Conservation (phyloP, 2,797 vertebrate species). For the Ataeniobius toweri region DNA sequence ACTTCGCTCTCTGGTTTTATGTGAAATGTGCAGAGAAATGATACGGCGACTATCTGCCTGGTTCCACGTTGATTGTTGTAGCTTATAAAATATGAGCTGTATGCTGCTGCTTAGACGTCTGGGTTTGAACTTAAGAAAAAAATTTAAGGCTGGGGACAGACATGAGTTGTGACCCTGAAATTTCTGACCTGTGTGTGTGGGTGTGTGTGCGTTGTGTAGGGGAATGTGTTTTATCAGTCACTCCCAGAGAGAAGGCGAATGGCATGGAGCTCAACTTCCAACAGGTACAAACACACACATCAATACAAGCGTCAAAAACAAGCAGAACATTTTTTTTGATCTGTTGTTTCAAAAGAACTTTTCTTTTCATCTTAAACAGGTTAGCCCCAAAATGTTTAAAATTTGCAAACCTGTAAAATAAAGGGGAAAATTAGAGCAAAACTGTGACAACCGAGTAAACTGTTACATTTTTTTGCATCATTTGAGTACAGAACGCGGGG, state of each 20-base stretch:
- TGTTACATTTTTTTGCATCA: too few relatives aligned
- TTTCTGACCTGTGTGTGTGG: neutral
- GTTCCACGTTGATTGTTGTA: neutral
- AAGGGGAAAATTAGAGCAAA: too few relatives aligned
- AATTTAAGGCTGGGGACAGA: neutral
- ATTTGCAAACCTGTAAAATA: too few relatives aligned
- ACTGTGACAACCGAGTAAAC: too few relatives aligned
- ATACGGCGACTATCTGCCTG: too few relatives aligned
- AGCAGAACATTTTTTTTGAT: neutral
- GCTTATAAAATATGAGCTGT: neutral
- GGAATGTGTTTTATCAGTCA: conserved; percentile 90
- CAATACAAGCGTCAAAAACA: neutral
- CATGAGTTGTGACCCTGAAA: neutral
- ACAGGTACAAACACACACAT: conserved; percentile 80
- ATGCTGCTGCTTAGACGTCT: too few relatives aligned
- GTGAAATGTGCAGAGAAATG: neutral
- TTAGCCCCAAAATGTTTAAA: too few relatives aligned
- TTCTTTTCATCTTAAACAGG: neutral
- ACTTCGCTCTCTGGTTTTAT: neutral
- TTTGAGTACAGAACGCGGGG: too few relatives aligned
- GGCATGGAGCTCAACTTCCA: conserved; percentile 95
- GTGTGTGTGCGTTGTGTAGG: conserved; percentile 70
- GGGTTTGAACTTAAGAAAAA: neutral
- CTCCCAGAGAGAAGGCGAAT: conserved; percentile 86
- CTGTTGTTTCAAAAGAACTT: too few relatives aligned